Evolutionary conservation across 2,888 invertebrate genomes (phyloP).

Genomic region (Caenorhabditis parvicauda): DNA sequence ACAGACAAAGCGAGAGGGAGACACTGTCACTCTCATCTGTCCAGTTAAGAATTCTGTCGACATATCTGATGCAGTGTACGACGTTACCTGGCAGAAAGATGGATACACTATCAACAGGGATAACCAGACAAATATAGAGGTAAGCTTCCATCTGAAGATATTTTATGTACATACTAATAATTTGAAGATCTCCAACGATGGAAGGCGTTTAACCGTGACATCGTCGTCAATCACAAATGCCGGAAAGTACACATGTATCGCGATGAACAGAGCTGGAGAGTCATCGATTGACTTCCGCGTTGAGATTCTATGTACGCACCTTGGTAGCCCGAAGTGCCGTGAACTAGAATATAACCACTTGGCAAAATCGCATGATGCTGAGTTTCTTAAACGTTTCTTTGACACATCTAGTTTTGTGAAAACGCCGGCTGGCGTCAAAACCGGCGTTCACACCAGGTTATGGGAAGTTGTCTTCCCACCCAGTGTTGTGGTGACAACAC

Average conservation of each 20-base stretch:
- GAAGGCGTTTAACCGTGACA: slow-evolving; percentile 37
- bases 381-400: neutral
- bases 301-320: slow-evolving; percentile 65
- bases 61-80: slow-evolving; percentile 38
- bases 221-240: slow-evolving; percentile 64
- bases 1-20: slow-evolving; percentile 66
- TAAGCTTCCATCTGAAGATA: slow-evolving; percentile 1
- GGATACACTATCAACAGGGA: slow-evolving; percentile 66
- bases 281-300: slow-evolving; percentile 70
- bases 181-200: slow-evolving; percentile 50
- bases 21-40: slow-evolving; percentile 68
- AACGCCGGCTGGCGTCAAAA: neutral
- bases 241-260: slow-evolving; percentile 69
- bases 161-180: neutral
- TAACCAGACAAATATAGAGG: slow-evolving; percentile 15
- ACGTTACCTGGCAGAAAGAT: slow-evolving; percentile 66
- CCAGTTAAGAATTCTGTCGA: slow-evolving; percentile 61
- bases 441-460: neutral
- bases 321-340: slow-evolving; percentile 40
- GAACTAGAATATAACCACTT: slow-evolving; percentile 36
- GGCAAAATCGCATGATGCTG: neutral
- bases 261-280: slow-evolving; percentile 72
- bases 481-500: neutral
- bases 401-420: neutral
- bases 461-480: neutral